Percentiles rank a stretch among this genome's conserved stretches.
phyloP scores from a whole-genome alignment of 2,888 invertebrate genomes.

The Polymixis flavicincta region DNA sequence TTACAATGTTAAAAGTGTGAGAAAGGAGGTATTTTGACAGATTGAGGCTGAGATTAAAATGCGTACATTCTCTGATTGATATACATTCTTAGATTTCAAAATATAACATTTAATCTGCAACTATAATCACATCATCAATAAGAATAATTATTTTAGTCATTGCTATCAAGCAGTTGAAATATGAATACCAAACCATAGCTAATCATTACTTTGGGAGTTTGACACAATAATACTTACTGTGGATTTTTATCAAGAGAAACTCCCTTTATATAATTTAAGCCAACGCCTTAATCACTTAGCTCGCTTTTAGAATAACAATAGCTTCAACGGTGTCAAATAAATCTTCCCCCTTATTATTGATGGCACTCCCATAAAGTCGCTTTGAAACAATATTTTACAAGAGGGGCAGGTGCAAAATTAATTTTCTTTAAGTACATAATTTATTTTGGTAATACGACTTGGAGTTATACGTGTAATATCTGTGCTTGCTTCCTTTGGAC shows the following conservation, averaged over 20 bases:
- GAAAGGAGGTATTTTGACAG: no score
- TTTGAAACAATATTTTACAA: constrained; percentile 41
- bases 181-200: neutral
- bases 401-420: constrained; percentile 47
- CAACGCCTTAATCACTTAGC: constrained; percentile 17
- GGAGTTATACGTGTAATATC: neutral
- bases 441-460: constrained; percentile 26
- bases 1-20: no score
- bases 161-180: no score
- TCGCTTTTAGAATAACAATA: constrained; percentile 34
- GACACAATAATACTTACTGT: no score
- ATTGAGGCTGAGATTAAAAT: no score
- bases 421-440: constrained; percentile 35
- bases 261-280: neutral
- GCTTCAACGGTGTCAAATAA: constrained; percentile 21
- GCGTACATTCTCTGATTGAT: no score
- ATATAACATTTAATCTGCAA: neutral
- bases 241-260: constrained; percentile 5
- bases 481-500: neutral
- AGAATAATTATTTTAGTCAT: neutral
- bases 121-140: neutral
- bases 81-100: no score
- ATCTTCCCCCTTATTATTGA: constrained; percentile 52
- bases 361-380: constrained; percentile 17
- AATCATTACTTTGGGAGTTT: neutral